Conservation (phyloP, 2,113 vertebrate genomes). For the Trogon melanurus region DNA sequence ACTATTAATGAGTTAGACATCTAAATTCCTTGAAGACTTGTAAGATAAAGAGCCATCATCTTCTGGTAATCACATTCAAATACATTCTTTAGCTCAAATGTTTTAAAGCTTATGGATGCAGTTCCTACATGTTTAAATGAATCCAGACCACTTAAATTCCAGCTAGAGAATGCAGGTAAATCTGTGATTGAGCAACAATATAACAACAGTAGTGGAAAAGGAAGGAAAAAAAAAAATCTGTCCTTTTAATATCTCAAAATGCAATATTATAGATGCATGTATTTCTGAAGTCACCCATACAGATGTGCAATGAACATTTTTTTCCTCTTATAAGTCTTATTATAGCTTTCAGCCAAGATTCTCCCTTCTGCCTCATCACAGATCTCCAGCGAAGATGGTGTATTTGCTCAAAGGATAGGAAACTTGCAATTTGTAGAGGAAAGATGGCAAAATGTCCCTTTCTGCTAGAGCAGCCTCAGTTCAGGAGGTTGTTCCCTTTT, state of each 20-base stretch:
- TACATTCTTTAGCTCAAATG: conserved; percentile 13
- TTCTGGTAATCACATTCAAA: conserved; percentile 57
- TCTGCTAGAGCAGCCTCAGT: neutral
- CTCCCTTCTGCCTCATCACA: neutral
- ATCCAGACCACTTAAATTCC: neutral
- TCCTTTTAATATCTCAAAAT: neutral
- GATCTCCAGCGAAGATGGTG: neutral
- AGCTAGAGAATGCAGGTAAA: neutral
- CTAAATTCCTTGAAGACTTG: conserved; percentile 65
- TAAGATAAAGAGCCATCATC: conserved; percentile 67
- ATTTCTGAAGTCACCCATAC: neutral
- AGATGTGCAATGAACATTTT: neutral
- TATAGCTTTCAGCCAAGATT: neutral
- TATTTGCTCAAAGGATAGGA: neutral
- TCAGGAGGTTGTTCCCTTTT: neutral
- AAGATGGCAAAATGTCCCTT: neutral
- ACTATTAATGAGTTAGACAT: conserved; percentile 74
- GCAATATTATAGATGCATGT: neutral
- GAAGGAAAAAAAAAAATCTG: neutral
- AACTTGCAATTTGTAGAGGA: neutral
- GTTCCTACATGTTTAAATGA: neutral
- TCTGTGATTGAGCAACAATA: neutral
- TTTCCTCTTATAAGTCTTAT: neutral
- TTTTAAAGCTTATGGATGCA: neutral
- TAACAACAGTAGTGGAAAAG: neutral